phyloP scores from a whole-genome alignment of 1,140 invertebrate genomes.

The Neotoxoptera formosana region DNA sequence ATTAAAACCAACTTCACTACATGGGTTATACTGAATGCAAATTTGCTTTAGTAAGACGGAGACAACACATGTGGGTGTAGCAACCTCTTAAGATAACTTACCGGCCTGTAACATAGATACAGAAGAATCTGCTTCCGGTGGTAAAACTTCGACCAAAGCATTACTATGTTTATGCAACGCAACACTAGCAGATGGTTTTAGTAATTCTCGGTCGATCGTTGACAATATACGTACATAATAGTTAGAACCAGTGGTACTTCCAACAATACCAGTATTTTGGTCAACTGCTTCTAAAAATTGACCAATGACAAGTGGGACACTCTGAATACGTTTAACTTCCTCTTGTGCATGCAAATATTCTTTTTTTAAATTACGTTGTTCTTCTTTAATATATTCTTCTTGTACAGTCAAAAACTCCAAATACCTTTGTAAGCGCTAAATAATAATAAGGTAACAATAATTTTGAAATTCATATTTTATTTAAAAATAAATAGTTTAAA shows the following conservation, averaged over 20 bases:
- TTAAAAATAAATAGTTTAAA: slow-evolving; percentile 90
- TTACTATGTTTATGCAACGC: slow-evolving; percentile 98
- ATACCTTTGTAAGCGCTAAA: slow-evolving; percentile 91
- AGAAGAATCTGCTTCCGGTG: slow-evolving; percentile 96
- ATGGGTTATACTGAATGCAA: too few relatives aligned
- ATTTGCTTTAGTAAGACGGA: too few relatives aligned
- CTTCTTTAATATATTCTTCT: slow-evolving; percentile 99
- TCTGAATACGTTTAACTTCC: slow-evolving; percentile 97
- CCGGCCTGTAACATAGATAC: slow-evolving; percentile 95
- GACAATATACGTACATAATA: slow-evolving; percentile 97
- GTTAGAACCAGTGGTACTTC: slow-evolving; percentile 88
- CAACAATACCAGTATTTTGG: slow-evolving; percentile 95
- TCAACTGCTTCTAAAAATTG: slow-evolving; percentile 98
- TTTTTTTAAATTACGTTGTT: slow-evolving; percentile 96
- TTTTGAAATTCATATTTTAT: slow-evolving; percentile 80
- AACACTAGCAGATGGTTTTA: slow-evolving; percentile 95
- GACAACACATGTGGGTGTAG: too few relatives aligned
- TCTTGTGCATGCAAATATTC: slow-evolving; percentile 98
- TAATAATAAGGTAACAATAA: slow-evolving; percentile 58
- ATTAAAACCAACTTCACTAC: too few relatives aligned
- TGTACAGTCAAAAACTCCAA: slow-evolving; percentile 97
- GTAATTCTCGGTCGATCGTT: slow-evolving; percentile 93
- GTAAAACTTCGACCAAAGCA: slow-evolving; percentile 95
- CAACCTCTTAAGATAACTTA: slow-evolving; percentile 63
- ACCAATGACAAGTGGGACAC: slow-evolving; percentile 95